phyloP scores from a whole-genome alignment of 2,888 invertebrate genomes.

The Schizotus pectinicornis region DNA sequence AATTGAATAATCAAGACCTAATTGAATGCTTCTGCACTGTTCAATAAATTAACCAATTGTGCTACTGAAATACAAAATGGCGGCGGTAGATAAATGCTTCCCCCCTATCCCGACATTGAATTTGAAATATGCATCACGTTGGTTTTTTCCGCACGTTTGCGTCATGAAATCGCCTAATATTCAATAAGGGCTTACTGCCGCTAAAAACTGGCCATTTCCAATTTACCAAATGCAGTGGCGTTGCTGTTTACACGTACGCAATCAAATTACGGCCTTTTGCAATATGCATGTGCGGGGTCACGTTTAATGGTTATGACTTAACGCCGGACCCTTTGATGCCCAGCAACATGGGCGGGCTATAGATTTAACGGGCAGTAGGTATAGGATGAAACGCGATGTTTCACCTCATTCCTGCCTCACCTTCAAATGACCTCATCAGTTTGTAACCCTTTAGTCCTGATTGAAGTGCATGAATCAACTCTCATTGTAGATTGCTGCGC shows the following conservation, averaged over 20 bases:
- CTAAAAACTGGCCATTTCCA: constrained; percentile 35
- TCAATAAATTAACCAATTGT: no score
- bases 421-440: constrained; percentile 53
- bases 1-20: not conserved
- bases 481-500: constrained; percentile 45
- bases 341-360: constrained; percentile 16
- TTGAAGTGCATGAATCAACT: constrained; percentile 54
- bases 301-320: constrained; percentile 35
- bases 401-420: constrained; percentile 40
- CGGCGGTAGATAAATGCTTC: no score
- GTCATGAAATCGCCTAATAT: no score
- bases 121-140: no score
- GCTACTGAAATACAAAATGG: no score
- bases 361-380: constrained; percentile 26
- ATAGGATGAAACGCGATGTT: constrained; percentile 30
- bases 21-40: not conserved
- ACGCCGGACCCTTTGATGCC: constrained; percentile 29
- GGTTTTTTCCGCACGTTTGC: no score
- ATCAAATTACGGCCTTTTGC: constrained; percentile 42
- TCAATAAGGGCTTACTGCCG: not conserved
- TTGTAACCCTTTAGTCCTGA: constrained; percentile 50
- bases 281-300: constrained; percentile 36
- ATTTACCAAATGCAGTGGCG: constrained; percentile 36
- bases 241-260: constrained; percentile 37
- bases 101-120: no score